Evolutionary conservation across 2,888 invertebrate species (phyloP), one percentile per base, ranked within the genome.

Genomic region (Ochropleura plecta): DNA sequence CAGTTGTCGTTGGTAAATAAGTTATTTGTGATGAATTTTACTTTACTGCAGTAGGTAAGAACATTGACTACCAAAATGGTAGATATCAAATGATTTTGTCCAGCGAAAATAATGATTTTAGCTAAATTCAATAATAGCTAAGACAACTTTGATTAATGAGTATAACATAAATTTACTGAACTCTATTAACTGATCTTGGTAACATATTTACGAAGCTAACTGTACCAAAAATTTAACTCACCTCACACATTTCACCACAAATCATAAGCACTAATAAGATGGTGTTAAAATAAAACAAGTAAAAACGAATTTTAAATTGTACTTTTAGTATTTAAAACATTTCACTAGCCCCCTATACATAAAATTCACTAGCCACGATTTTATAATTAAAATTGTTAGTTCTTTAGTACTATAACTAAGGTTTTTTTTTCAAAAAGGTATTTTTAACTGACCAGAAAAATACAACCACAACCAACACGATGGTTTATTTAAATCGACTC

Each of bases 321-420:
- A 82, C 88, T 83, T 84, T 74, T 78, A 86, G 76, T 81, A 78
- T 81, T 75, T 82, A 82, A 85, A 80, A 78, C 75, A 75, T 51
- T 78, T 85, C 40, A 74, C 87, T 89, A 90, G 88, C 83, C 82
- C 81, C 78, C 85, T 90, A 90, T 79, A 86, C 79, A 81, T 85
- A 86, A 76, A 87, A 80, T 80, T 91, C 91, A 91, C 91, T 91
- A 91, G 91, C 91, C 91, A 90, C 87, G 78, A 88, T 87, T 81
- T 85, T 87, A 86, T 81, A 80, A 85, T 87, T 83, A 80, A 76
- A 78, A 75, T 74, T 83, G 71, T 83, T 86, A 86, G 55, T 82
- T 67, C 62, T 70, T 72, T 66, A 20, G 44, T 44, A 66, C 62
- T 67, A 72, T 55, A 70, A 73, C 42, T 81, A 85, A 78, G 73